phyloP scores from a whole-genome alignment of 2,888 invertebrate species.

The Agriopis leucophaearia region DNA sequence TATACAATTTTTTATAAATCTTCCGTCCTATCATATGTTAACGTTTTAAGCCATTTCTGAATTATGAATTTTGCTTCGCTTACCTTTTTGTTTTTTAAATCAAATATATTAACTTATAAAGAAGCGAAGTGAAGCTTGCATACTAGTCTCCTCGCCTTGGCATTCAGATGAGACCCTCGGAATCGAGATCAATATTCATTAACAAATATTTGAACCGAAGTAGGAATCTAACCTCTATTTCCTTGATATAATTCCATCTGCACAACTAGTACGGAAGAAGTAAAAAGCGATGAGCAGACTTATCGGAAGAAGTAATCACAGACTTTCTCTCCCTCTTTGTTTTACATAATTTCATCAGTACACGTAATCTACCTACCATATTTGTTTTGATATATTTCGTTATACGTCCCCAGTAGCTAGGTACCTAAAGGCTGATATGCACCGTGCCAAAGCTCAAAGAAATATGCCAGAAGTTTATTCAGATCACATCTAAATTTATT shows the following conservation, averaged over 20 bases:
- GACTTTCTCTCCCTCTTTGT: constrained; percentile 1
- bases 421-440: constrained; percentile 4
- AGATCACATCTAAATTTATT: neutral
- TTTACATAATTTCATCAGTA: constrained; percentile 31
- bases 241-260: neutral
- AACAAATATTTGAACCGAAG: neutral
- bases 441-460: neutral
- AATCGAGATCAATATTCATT: neutral
- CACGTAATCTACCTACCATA: constrained; percentile 27
- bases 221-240: neutral
- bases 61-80: too few species aligned
- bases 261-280: neutral
- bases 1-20: too few species aligned
- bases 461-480: neutral
- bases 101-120: too few species aligned
- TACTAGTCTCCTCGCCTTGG: too few species aligned
- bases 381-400: constrained; percentile 43
- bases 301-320: constrained; percentile 15
- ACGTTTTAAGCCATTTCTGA: too few species aligned
- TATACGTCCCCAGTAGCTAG: constrained; percentile 32
- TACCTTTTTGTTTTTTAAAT: too few species aligned
- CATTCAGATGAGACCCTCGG: too few species aligned
- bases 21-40: too few species aligned
- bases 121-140: too few species aligned
- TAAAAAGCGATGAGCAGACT: constrained; percentile 1